Conservation (phyloP, 2,888 invertebrate species). For the Napeogenes inachia region DNA sequence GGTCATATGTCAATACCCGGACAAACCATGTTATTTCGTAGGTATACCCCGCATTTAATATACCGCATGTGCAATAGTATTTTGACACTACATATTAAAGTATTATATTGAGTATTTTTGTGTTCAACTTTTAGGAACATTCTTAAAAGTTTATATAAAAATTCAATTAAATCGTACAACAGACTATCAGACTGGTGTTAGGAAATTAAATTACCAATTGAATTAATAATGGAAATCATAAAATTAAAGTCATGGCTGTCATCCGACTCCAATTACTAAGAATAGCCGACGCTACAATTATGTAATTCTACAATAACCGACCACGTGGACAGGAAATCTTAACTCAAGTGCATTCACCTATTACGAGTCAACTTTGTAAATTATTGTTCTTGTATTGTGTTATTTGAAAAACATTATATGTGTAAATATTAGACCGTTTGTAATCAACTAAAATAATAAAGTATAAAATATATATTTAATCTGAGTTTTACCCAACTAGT, state of each 20-base stretch:
- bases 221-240: slow-evolving; percentile 1
- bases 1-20: slow-evolving; percentile 6
- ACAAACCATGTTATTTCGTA: neutral
- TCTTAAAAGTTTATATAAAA: no score
- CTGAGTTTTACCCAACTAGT: no score
- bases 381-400: neutral
- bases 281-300: slow-evolving; percentile 16
- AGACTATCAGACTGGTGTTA: no score
- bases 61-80: no score
- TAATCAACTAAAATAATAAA: no score
- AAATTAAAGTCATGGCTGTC: neutral
- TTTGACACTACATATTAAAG: no score
- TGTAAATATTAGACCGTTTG: no score
- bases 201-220: neutral
- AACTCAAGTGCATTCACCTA: slow-evolving; percentile 20
- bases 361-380: slow-evolving; percentile 4
- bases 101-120: no score
- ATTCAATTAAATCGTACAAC: no score
- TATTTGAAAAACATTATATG: neutral
- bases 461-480: no score
- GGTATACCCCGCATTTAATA: no score
- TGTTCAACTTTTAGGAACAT: no score
- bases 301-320: slow-evolving; percentile 14
- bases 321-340: slow-evolving; percentile 24
- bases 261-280: slow-evolving; percentile 15